A percentile compares a stretch with the other conserved stretches of the same genome.
phyloP scores from a whole-genome alignment of 2,797 vertebrate species.

The Pygocentrus nattereri region DNA sequence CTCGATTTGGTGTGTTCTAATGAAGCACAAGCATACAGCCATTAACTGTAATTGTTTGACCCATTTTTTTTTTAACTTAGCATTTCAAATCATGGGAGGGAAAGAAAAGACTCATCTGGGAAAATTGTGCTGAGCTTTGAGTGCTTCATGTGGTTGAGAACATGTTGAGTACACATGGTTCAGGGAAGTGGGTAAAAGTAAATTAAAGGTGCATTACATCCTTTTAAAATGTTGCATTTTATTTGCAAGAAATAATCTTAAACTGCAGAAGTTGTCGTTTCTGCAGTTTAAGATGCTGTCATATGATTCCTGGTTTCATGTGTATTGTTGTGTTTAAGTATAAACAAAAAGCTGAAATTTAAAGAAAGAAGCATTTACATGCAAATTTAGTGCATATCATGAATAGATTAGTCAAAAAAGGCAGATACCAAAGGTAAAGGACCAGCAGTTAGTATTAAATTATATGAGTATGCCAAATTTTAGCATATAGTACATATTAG shows the following conservation, averaged over 20 bases:
- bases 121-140: conserved; percentile 27
- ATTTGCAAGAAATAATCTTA: background rate
- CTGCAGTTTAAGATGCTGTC: too few species aligned
- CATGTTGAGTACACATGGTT: conserved; percentile 40
- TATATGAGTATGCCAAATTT: background rate
- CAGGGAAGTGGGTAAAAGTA: conserved; percentile 24
- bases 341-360: too few species aligned
- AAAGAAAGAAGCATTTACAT: too few species aligned
- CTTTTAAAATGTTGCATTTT: background rate
- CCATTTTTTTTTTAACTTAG: conserved; percentile 18
- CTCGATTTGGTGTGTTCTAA: conserved; percentile 38
- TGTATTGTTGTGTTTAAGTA: background rate
- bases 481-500: background rate
- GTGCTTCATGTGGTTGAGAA: conserved; percentile 25
- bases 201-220: background rate
- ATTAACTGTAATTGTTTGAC: conserved; percentile 43
- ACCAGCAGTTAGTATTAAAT: too few species aligned
- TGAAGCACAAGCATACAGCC: conserved; percentile 40
- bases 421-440: too few species aligned
- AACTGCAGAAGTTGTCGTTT: too few species aligned
- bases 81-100: conserved; percentile 44
- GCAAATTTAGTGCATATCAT: too few species aligned
- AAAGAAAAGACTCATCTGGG: conserved; percentile 40
- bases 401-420: too few species aligned
- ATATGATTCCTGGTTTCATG: background rate